Evolutionary conservation across 2,113 vertebrate species (phyloP).

Genomic region (Chloroceryle aenea): DNA sequence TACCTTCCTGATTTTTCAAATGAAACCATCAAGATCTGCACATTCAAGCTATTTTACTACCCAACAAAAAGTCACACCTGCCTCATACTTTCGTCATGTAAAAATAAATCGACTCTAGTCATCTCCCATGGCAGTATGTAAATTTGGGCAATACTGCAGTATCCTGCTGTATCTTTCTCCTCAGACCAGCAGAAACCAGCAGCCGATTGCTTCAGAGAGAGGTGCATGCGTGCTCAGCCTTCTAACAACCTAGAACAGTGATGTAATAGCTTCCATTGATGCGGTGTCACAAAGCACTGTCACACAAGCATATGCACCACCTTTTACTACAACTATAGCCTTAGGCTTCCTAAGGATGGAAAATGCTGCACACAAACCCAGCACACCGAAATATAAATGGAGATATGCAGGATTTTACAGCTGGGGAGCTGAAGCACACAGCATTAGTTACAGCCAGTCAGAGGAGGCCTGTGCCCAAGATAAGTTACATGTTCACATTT

Average conservation of each 20-base stretch:
- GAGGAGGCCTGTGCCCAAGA: background rate
- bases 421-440: background rate
- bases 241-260: background rate
- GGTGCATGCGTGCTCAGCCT: background rate
- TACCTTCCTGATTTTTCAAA: background rate
- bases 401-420: background rate
- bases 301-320: background rate
- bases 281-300: background rate
- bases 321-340: background rate
- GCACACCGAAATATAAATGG: background rate
- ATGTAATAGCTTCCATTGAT: constrained; percentile 4
- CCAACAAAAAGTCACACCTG: background rate
- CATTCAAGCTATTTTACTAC: background rate
- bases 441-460: background rate
- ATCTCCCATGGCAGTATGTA: background rate
- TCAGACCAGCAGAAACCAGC: background rate
- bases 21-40: background rate
- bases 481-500: background rate
- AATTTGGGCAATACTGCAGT: background rate
- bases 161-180: background rate
- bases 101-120: background rate
- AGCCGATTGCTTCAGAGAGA: background rate
- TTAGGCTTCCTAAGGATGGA: background rate
- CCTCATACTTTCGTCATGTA: background rate
- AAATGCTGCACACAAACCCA: background rate